Evolutionary conservation across 2,888 invertebrate species (phyloP).

Genomic region (Aphrophora alni): DNA sequence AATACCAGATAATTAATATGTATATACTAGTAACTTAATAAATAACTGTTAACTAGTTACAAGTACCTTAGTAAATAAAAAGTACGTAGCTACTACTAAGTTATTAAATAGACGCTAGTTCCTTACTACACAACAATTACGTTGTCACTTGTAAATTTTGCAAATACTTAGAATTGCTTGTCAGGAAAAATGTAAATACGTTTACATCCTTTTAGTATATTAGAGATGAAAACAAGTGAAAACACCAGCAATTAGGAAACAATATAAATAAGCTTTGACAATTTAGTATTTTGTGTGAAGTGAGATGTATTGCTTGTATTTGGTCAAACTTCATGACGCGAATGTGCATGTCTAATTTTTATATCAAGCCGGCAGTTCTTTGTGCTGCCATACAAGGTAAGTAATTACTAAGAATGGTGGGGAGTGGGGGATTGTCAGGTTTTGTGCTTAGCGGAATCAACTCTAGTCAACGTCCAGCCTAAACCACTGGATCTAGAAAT

Average conservation of each 20-base stretch:
- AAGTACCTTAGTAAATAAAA: no score
- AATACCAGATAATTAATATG: no score
- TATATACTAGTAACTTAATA: no score
- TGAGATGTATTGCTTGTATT: slow-evolving; percentile 6
- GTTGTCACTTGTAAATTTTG: no score
- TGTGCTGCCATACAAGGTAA: slow-evolving; percentile 27
- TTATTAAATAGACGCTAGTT: no score
- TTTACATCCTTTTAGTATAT: not conserved
- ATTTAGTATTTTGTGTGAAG: not conserved
- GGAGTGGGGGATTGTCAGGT: not conserved
- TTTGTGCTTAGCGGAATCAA: not conserved
- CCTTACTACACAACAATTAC: no score
- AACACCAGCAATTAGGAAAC: not conserved
- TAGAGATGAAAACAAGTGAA: not conserved
- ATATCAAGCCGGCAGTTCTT: slow-evolving; percentile 30
- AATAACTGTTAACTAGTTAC: no score
- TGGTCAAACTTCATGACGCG: slow-evolving; percentile 19
- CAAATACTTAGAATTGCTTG: no score
- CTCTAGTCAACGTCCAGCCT: no score
- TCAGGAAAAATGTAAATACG: not conserved
- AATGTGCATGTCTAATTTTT: slow-evolving; percentile 27
- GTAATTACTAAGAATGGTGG: slow-evolving; percentile 22
- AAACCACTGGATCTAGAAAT: no score
- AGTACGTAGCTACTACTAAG: no score
- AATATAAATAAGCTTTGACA: not conserved